Base-by-base conservation (phyloP, 2,888 invertebrate species). In the Ecliptopera silaceata region DNA sequence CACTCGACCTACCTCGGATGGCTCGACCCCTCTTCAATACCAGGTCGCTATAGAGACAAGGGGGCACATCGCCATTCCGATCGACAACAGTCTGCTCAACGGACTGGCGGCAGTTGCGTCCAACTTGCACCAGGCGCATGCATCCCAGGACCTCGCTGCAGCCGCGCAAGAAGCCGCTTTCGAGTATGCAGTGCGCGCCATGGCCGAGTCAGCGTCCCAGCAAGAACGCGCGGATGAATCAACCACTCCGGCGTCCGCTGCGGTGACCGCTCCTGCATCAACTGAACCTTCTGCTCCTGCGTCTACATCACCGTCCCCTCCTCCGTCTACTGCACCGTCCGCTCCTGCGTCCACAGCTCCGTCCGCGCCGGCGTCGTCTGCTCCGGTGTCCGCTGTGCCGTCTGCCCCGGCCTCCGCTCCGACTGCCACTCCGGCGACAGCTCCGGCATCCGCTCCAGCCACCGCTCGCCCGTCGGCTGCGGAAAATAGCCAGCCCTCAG, bases 11-110 rank as follows among this genome's bases (percentile, higher is more conserved):
- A n/a, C 42, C 42, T 72, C 71, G 61, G 75, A 74, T 75, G 44
- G 46, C 48, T 75, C 81, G 52, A 77, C 79, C 32, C 80, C 83
- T 2, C 63, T 78, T 49, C 78, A 77, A 0, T 84, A 82, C 57
- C 84, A 85, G 74, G 77, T 86, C 59, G 86, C 85, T 63, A 83
- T 86, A 61, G 86, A 82, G 56, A 79, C 83, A 29, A 72, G 81
- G 64, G 78, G 84, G 55, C 84, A 85, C 4, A 74, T 84, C 17
- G 77, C 83, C 34, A 69, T 82, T 47, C 80, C 82, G 22, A 63
- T 84, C 31, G 84, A 82, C 51, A 79, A 72, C 53, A 70, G 74
- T 36, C 56, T 81, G 47, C 58, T 79, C 15, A 75, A 70, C 63
- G 79, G 73, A 43, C 48, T 79, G 56, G 66, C 70, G 0, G 70